Evolutionary conservation across 1,140 invertebrate species (phyloP).

Genomic region (Pseudomyrmex sp.): DNA sequence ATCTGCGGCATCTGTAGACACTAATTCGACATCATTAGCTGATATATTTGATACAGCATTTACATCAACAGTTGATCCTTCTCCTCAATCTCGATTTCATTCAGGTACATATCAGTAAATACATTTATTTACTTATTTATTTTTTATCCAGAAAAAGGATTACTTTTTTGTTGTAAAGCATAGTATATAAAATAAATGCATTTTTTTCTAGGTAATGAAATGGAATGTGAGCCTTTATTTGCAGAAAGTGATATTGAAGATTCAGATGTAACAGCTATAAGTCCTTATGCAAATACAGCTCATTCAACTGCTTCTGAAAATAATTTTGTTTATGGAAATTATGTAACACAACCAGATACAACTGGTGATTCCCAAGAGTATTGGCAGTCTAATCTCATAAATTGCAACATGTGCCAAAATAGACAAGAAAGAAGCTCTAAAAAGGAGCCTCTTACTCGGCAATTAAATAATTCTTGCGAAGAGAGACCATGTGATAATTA

Average conservation of each 20-base stretch:
- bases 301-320: conserved; percentile 69
- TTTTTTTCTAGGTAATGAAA: conserved; percentile 80
- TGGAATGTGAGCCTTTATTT: conserved; percentile 85
- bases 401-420: conserved; percentile 76
- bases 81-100: conserved; percentile 81
- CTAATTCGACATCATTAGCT: conserved; percentile 84
- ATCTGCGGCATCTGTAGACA: conserved; percentile 79
- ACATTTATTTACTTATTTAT: not conserved
- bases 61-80: conserved; percentile 85
- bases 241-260: conserved; percentile 85
- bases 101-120: conserved; percentile 76
- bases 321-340: conserved; percentile 71
- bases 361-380: conserved; percentile 66
- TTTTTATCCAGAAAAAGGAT: not conserved
- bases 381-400: conserved; percentile 69
- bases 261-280: conserved; percentile 78
- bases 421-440: conserved; percentile 68
- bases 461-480: conserved; percentile 59
- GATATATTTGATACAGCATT: conserved; percentile 86
- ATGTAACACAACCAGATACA: conserved; percentile 58
- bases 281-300: conserved; percentile 74
- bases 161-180: not conserved
- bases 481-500: conserved; percentile 70
- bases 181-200: not conserved
- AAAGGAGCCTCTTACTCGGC: conserved; percentile 62